A percentile compares a stretch with the other conserved stretches of the same genome.
These are phyloP conservation scores for Phenganax subtilis DNA, from an alignment of 92 coral and sea anemone species.

Conservation along the genomic window DNA sequence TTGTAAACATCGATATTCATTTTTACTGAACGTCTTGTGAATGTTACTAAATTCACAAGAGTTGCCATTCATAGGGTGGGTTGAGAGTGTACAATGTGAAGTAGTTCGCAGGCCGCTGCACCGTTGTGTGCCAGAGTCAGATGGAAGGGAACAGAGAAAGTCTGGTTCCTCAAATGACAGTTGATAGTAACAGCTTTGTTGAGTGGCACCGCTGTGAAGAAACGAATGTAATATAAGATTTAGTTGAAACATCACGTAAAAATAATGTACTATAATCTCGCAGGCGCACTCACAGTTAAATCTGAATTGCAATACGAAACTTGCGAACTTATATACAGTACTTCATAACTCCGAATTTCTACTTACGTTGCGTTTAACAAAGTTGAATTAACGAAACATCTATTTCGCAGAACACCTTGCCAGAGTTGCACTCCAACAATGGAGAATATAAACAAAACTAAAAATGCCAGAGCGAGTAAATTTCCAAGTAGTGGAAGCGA, in stretches of 20 bases:
- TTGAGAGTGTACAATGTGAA: slow-evolving; percentile 11
- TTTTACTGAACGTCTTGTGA: background rate
- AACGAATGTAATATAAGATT: background rate
- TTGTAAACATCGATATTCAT: slow-evolving; percentile 42
- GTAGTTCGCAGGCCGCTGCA: background rate
- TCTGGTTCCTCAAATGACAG: slow-evolving; percentile 74
- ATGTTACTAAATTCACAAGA: background rate
- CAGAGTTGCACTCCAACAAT: slow-evolving; percentile 88
- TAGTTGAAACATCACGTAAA: background rate
- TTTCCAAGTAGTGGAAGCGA: slow-evolving; percentile 90
- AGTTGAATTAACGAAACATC: slow-evolving; percentile 63
- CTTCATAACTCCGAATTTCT: background rate
- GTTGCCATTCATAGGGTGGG: background rate
- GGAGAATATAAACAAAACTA: slow-evolving; percentile 85
- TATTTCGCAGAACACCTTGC: slow-evolving; percentile 82
- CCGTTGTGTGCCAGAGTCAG: slow-evolving; percentile 56
- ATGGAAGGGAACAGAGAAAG: slow-evolving; percentile 62
- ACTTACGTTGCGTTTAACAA: slow-evolving; percentile 20
- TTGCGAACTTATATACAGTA: too few relatives aligned
- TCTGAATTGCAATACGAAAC: too few relatives aligned
- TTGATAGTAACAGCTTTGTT: slow-evolving; percentile 50
- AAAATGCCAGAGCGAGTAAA: slow-evolving; percentile 71
- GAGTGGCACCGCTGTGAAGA: background rate
- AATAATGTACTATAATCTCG: too few relatives aligned
- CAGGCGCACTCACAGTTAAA: too few relatives aligned